A percentile compares a stretch with the other conserved stretches of the same genome.
Evolutionary conservation across 2,888 invertebrate genomes (phyloP).

Genomic region (Melikaiella ostensackeni): DNA sequence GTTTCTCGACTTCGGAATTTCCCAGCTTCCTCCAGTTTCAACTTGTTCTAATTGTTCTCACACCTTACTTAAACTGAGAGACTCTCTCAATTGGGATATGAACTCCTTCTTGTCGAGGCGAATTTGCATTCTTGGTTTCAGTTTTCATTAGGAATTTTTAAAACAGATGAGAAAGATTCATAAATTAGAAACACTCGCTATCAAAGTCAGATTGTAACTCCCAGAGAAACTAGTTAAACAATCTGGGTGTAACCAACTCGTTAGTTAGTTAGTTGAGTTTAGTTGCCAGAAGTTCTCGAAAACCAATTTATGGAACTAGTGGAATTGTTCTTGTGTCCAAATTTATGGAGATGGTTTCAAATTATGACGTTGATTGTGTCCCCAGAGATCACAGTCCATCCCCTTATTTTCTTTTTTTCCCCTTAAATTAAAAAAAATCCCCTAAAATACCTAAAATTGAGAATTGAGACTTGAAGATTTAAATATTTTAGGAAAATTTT

Average conservation of each 20-base stretch:
- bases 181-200: too few species aligned
- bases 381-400: too few species aligned
- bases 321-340: not conserved
- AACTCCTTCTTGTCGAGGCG: not conserved
- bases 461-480: too few species aligned
- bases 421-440: too few species aligned
- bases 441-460: too few species aligned
- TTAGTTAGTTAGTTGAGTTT: not conserved
- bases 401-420: too few species aligned
- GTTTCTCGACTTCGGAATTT: conserved; percentile 33
- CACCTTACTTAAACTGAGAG: conserved; percentile 10
- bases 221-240: not conserved
- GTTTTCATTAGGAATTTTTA: not conserved
- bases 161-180: too few species aligned
- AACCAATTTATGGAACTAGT: not conserved
- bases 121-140: conserved; percentile 12
- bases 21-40: conserved; percentile 12
- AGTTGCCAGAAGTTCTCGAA: not conserved
- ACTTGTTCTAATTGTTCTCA: conserved; percentile 39
- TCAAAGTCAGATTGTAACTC: too few species aligned
- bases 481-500: too few species aligned
- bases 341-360: not conserved
- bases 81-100: conserved; percentile 3
- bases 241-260: not conserved
- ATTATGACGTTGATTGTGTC: too few species aligned